Evolutionary conservation across 2,888 invertebrate species (phyloP).

Genomic region (Calameuta filiformis): DNA sequence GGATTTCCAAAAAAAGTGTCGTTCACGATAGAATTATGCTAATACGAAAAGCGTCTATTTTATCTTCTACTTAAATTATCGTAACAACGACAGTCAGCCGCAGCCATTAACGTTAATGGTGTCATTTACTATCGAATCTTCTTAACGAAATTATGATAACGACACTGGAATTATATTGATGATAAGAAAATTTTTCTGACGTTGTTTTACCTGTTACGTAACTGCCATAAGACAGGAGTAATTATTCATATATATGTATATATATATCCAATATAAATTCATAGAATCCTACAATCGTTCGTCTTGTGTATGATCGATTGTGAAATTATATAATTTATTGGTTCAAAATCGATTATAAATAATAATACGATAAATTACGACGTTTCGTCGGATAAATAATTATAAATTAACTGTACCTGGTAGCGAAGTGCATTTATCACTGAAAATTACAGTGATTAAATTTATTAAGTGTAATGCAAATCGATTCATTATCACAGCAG

Average conservation of each 20-base stretch:
- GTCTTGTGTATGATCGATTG: too few species aligned
- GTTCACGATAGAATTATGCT: neutral
- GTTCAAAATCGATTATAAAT: neutral
- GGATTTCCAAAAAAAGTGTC: neutral
- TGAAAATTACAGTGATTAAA: neutral
- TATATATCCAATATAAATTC: too few species aligned
- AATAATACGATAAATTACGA: neutral
- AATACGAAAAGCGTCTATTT: neutral
- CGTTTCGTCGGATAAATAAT: neutral
- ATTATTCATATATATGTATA: too few species aligned
- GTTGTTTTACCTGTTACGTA: neutral
- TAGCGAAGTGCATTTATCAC: neutral
- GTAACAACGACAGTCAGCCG: neutral
- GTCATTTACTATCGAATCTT: neutral
- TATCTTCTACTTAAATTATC: neutral
- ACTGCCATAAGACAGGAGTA: neutral
- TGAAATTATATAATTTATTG: neutral
- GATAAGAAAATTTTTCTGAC: neutral
- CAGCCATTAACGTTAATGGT: neutral
- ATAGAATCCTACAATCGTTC: too few species aligned
- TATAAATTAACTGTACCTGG: neutral
- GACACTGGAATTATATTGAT: neutral
- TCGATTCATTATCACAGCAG: neutral
- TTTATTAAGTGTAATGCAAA: neutral
- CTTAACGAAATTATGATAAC: neutral